These are phyloP conservation scores for Myotis vivesi DNA, from an alignment of 2,797 vertebrate species.

Conservation along the genomic window DNA sequence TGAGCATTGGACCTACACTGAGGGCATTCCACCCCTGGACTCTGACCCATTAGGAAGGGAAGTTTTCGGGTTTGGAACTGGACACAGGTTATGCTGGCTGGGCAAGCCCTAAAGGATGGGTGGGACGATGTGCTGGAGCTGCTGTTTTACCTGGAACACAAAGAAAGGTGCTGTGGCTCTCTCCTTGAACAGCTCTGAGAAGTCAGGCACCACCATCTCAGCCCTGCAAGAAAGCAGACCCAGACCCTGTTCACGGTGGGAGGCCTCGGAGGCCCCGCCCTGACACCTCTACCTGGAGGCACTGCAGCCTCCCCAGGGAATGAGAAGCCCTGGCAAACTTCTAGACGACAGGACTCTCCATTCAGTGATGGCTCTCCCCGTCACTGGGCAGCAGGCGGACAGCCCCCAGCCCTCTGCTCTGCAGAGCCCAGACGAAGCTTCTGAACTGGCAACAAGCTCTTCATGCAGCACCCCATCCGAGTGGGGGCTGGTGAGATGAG, in stretches of 20 bases:
- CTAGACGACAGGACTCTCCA: rapidly evolving
- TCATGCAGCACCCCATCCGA: neutral
- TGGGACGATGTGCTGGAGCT: neutral
- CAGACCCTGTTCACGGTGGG: rapidly evolving
- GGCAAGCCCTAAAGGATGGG: neutral
- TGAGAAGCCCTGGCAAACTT: rapidly evolving
- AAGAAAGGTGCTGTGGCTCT: conserved; percentile 98
- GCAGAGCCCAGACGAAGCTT: neutral
- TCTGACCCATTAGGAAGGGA: neutral
- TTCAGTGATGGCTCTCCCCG: neutral
- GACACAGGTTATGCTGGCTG: neutral
- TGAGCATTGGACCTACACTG: rapidly evolving
- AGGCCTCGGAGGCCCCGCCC: rapidly evolving
- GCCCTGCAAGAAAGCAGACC: conserved; percentile 82
- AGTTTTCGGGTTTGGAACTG: neutral
- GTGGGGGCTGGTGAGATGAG: neutral
- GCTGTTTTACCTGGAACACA: conserved; percentile 92
- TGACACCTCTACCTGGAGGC: neutral
- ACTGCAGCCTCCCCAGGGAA: neutral
- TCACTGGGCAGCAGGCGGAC: rapidly evolving
- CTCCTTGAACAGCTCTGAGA: conserved; percentile 96
- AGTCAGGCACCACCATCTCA: conserved; percentile 98
- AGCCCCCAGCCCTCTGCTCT: neutral
- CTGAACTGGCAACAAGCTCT: neutral
- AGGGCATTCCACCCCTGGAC: neutral